Evolutionary conservation across 2,113 vertebrate species (phyloP).

Genomic region (Podiceps cristatus): DNA sequence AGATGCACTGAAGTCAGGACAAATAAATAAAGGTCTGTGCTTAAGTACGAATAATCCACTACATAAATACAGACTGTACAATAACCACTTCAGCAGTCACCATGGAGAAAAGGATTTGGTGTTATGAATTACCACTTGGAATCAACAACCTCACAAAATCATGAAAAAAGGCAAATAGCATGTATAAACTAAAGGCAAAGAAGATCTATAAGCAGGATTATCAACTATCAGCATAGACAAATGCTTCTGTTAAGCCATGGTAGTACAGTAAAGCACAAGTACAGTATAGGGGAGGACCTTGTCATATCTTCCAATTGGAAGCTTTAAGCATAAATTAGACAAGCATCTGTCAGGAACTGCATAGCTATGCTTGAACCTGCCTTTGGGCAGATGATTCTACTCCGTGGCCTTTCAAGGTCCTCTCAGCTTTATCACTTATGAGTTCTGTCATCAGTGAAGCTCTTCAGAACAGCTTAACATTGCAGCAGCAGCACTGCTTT

Average conservation of each 20-base stretch:
- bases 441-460: not conserved
- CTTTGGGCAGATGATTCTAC: not conserved
- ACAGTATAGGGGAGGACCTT: not conserved
- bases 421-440: fast-evolving
- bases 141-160: fast-evolving
- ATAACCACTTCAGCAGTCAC: not conserved
- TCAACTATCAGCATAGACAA: not conserved
- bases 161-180: not conserved
- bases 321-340: not conserved
- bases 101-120: not conserved
- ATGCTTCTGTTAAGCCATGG: not conserved
- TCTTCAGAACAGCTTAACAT: not conserved
- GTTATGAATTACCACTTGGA: not conserved
- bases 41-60: conserved; percentile 4
- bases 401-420: not conserved
- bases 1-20: not conserved
- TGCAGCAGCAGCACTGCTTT: not conserved
- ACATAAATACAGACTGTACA: not conserved
- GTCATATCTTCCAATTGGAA: not conserved
- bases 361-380: not conserved
- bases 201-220: not conserved
- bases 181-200: not conserved
- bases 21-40: not conserved
- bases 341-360: not conserved
- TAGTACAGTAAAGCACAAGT: not conserved